Evolutionary conservation across 1,140 invertebrate genomes (phyloP), one percentile per base, ranked within the genome.

Genomic region (Neelides sp.): DNA sequence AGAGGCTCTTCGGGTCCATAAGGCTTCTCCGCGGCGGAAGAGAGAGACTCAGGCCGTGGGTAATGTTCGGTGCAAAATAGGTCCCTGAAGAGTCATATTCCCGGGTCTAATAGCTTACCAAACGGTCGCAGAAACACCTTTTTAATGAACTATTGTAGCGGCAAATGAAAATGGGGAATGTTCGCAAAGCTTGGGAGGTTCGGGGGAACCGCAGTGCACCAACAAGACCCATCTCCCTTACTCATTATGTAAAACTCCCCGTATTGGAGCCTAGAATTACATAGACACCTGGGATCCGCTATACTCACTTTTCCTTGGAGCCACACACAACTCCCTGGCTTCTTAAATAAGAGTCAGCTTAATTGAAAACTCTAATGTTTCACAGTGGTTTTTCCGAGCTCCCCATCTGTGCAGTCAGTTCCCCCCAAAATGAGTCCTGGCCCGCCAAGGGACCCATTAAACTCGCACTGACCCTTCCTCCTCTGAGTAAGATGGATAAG

Each of bases 91-190:
- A 45, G 45, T 52, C 44, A 52, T 57, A 48, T 46, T 49, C 46
- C 30, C 41, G 44, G 50, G 28, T 53, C 55, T 57, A 57, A 57
- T 57, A 57, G 50, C 50, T 57, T 52, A 52, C 41, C 55, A 57
- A 57, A 57, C 50, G 55, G 55, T 57, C 36, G 47, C 42, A 52
- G 55, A 57, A 57, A 57, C 55, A 57, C 55, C 55, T 57, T 57
- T 57, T 57, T 57, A 57, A 57, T 57, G 55, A 57, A 57, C 55
- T 53, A 57, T 53, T 52, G 50, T 53, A 57, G 50, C 50, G 50
- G 55, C 41, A 57, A 57, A 57, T 57, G 55, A 57, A 53, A 57
- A 52, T 52, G 55, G 55, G 55, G 42, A 50, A 50, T 53, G 47
- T 52, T 52, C 34, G 22, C 30, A 48, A 42, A 47, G 44, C 51